Base-by-base conservation (phyloP, 1,140 invertebrate genomes). In the Drosophila parabipectinata region DNA sequence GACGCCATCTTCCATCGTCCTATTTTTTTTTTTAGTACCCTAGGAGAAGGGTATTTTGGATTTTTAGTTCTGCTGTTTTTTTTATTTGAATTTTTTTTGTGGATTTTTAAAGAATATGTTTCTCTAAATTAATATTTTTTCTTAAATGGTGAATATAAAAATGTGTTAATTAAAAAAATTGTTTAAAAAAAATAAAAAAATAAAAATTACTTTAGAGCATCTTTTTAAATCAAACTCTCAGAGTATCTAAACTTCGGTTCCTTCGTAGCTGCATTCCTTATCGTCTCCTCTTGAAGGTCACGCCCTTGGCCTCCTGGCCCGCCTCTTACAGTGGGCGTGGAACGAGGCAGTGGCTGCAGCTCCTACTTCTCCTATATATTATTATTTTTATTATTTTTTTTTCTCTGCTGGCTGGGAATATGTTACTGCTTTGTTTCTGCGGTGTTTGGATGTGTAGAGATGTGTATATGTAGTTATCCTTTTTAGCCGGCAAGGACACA, bases 401-500 rank as follows among this genome's bases (percentile, higher is more conserved):
- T 14, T 15, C 14, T 41, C 1, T 44, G 39, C 1, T 4, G 39
- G 48, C n/a, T 34, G n/a, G 3, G 24, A 28, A 26, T 50, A 28
- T 15, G n/a, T 14, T n/a, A 0, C n/a, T 6, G 4, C 26, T 28
- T 28, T 28, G 6, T 28, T 28, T 28, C 26, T 28, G 26, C 26
- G 6, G 26, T 28, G 26, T 28, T 5, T n/a, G 44, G 18, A 18
- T 28, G 14, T 47, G 30, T 39, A 4, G 14, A 12, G 21, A 21
- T 50, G 5, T 51, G 44, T 12, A 10, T 9, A 6, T 9, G 4
- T 37, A 44, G 15, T 14, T 61, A 44, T 55, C 63, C 47, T 69
- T 41, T 34, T 51, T 54, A 15, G 18, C 9, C 15, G 18, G n/a
- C 62, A 66, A 72, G 58, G 71, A 62, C 71, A 72, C 5, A 3